phyloP scores from a whole-genome alignment of 2,113 vertebrate species.

The Hippocampus barbouri region DNA sequence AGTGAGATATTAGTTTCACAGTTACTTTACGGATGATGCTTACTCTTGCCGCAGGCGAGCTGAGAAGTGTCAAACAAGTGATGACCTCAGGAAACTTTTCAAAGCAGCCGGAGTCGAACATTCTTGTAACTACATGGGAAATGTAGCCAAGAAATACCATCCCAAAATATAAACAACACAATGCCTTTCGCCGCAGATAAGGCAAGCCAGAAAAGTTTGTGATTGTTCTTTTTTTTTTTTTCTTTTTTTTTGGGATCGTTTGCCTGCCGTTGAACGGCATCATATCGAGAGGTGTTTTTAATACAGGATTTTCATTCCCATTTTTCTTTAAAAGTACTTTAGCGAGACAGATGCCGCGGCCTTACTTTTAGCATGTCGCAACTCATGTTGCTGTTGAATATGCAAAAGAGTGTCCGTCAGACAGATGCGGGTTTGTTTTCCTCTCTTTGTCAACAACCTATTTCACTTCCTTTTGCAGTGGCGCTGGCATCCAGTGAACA shows the following conservation, averaged over 20 bases:
- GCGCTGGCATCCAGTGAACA: conserved; percentile 82
- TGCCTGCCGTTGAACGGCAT: background rate
- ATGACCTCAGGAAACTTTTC: conserved; percentile 3
- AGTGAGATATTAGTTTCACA: background rate
- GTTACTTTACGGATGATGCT: conserved; percentile 9
- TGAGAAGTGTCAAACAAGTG: conserved; percentile 17
- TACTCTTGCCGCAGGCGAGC: conserved; percentile 14
- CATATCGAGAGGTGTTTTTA: too few species aligned
- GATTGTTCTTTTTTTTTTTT: background rate
- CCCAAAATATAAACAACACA: background rate
- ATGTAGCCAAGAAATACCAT: background rate
- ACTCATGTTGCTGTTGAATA: too few species aligned
- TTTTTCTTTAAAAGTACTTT: too few species aligned
- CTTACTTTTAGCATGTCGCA: too few species aligned
- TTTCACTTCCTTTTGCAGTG: conserved; percentile 58
- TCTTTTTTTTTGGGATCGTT: too few species aligned
- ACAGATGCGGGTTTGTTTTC: too few species aligned
- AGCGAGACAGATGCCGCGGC: too few species aligned
- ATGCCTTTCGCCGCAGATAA: background rate
- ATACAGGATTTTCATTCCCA: too few species aligned
- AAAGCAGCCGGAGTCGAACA: background rate
- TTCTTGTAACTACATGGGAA: background rate
- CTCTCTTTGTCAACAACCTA: background rate
- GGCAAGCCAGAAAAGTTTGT: background rate
- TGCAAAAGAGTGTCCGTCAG: too few species aligned